These are phyloP conservation scores for Heliconius cydno DNA, from an alignment of 2,888 invertebrate species.

Conservation along the genomic window DNA sequence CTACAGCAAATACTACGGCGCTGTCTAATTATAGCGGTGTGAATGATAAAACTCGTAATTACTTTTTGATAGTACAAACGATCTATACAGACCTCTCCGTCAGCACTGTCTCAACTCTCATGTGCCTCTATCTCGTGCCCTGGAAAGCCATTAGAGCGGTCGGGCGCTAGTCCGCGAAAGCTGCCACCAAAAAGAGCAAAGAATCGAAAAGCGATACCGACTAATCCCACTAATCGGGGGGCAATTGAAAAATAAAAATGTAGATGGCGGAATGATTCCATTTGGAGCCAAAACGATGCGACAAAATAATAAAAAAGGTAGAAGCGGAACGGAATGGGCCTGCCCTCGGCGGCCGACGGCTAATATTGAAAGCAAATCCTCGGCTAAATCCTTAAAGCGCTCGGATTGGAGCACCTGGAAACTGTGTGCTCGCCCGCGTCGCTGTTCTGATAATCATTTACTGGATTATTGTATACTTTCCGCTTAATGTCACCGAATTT, in stretches of 20 bases:
- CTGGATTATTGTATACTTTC: slow-evolving; percentile 80
- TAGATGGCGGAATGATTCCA: slow-evolving; percentile 83
- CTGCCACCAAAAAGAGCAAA: slow-evolving; percentile 79
- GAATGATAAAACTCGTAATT: slow-evolving; percentile 72
- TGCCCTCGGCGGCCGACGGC: slow-evolving; percentile 74
- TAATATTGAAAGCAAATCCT: slow-evolving; percentile 85
- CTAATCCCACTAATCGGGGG: slow-evolving; percentile 83
- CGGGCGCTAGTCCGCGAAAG: slow-evolving; percentile 71
- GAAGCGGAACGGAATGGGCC: slow-evolving; percentile 73
- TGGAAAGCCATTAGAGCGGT: slow-evolving; percentile 61
- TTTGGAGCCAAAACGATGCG: slow-evolving; percentile 83
- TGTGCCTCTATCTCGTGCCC: slow-evolving; percentile 40
- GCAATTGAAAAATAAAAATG: slow-evolving; percentile 85
- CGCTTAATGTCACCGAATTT: slow-evolving; percentile 73
- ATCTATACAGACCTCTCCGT: slow-evolving; percentile 56
- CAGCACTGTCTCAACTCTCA: slow-evolving; percentile 37
- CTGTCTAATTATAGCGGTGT: slow-evolving; percentile 64
- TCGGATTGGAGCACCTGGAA: slow-evolving; percentile 81
- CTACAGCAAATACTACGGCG: slow-evolving; percentile 65
- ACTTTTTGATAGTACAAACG: slow-evolving; percentile 64
- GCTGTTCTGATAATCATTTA: slow-evolving; percentile 76
- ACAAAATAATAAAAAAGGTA: slow-evolving; percentile 83
- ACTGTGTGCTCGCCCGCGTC: slow-evolving; percentile 71
- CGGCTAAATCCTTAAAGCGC: slow-evolving; percentile 83
- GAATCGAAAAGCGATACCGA: slow-evolving; percentile 80